These are phyloP conservation scores for Hirundo rustica DNA, from an alignment of 2,797 vertebrate species.

Conservation along the genomic window DNA sequence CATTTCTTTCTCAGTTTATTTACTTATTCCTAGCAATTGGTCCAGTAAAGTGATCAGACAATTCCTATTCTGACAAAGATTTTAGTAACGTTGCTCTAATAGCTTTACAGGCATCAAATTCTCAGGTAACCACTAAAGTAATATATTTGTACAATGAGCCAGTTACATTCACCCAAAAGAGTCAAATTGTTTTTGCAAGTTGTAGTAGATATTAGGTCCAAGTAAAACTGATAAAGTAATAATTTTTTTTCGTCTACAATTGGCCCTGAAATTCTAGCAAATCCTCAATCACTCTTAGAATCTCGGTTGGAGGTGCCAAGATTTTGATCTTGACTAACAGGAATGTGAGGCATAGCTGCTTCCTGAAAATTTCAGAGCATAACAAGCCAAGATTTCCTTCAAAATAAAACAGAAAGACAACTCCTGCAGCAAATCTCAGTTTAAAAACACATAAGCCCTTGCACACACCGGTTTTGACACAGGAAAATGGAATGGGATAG, in stretches of 20 bases:
- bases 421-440: neutral
- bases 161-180: neutral
- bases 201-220: neutral
- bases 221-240: neutral
- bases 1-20: neutral
- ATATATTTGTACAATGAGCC: neutral
- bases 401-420: neutral
- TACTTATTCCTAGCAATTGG: neutral
- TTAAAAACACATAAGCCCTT: neutral
- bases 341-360: neutral
- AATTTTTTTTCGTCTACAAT: neutral
- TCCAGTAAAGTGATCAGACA: neutral
- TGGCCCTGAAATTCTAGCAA: neutral
- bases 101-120: neutral
- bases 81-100: neutral
- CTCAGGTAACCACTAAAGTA: neutral
- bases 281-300: neutral
- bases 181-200: neutral
- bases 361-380: neutral
- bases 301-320: neutral
- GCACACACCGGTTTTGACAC: neutral
- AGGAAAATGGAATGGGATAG: neutral
- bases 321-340: neutral
- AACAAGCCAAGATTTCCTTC: neutral
- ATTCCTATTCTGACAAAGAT: neutral